Evolutionary conservation across 2,113 vertebrate genomes (phyloP), one percentile per base, ranked within the genome.

Genomic region (Polypterus bichir): DNA sequence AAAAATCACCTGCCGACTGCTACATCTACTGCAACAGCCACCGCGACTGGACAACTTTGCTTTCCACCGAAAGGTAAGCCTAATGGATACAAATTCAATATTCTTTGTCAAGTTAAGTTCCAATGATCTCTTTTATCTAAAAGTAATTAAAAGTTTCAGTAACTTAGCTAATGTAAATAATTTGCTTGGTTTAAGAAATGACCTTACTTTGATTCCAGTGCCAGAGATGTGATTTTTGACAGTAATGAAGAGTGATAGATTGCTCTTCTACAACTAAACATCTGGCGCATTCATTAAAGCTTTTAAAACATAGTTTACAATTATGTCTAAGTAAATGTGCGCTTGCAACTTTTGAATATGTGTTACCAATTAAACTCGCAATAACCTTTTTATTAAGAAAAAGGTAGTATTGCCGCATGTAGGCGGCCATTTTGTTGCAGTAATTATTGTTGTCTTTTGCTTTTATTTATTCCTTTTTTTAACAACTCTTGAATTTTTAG

Each of bases 211-310:
- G 86, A 90, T 88, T 76, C 78, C 85, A 83, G 85, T 89, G 86
- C 86, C 86, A 84, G 82, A 89, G 86, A 89, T 89, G 77, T 90
- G 88, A 84, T 94, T 87, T 87, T 84, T 95, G 92, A 92, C 93
- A 93, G 91, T 93, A 94, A 97, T 94, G 88, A 93, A 91, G 90
- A 93, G 89, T 92, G 91, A 96, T 95, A 90, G 88, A 94, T 94
- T 82, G 83, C 88, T 90, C 83, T 82, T 86, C 89, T 86, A 90
- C 85, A 82, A 86, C 85, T 89, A 88, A 84, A 89, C 92, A 91
- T 91, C 90, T 93, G 92, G 89, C 88, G 87, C 85, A 91, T 91
- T 90, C 90, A 92, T 94, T 91, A 92, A 91, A 92, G 27, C 27
- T 27, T 27, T 27, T 27, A 1, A 27, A 27, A 27, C 27, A 27